Evolutionary conservation across 1,140 invertebrate genomes (phyloP), one percentile per base, ranked within the genome.

Genomic region (Leptestheria dahalacensis): DNA sequence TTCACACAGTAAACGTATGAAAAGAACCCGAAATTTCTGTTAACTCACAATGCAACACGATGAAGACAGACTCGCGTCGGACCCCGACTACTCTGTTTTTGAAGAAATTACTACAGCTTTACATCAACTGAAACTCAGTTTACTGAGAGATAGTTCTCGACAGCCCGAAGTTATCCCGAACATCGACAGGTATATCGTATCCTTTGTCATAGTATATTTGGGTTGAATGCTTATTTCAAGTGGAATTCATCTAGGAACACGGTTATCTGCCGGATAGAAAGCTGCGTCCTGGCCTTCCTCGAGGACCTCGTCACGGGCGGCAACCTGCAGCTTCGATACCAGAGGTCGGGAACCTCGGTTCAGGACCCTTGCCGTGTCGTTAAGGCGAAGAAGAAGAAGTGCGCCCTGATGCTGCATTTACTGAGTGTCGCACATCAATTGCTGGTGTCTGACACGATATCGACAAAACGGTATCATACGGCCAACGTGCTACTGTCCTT

Each of bases 401-500:
- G 53, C 25, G 26, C 33, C 15, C 28, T 55, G 10, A 20, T 55
- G 12, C 33, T 55, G 20, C 53, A 55, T 20, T 28, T 55, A n/a
- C 53, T 55, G n/a, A 33, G 26, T 28, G 33, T 29, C 12, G 26
- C 53, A 9, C 26, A 55, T 18, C 26, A 20, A 55, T 28, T 55
- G 11, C 20, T 55, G 15, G 20, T 20, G n/a, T 29, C 53, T 28
- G 33, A 55, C 12, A 55, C 53, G 1, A 55, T n/a, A 1, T 55
- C 53, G 6, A 55, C 53, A 6, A 55, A 55, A 55, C 23, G 53
- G 53, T 55, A 55, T 10, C 33, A 24, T 18, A 20, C 10, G 21
- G 24, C 18, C 20, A 15, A n/a, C 20, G 12, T 1, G 23, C 49
- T 11, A 12, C 49, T 18, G 49, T 24, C 4, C 25, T n/a, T n/a